Conservation (phyloP, 2,888 invertebrate species). For the Anoplius nigerrimus region DNA sequence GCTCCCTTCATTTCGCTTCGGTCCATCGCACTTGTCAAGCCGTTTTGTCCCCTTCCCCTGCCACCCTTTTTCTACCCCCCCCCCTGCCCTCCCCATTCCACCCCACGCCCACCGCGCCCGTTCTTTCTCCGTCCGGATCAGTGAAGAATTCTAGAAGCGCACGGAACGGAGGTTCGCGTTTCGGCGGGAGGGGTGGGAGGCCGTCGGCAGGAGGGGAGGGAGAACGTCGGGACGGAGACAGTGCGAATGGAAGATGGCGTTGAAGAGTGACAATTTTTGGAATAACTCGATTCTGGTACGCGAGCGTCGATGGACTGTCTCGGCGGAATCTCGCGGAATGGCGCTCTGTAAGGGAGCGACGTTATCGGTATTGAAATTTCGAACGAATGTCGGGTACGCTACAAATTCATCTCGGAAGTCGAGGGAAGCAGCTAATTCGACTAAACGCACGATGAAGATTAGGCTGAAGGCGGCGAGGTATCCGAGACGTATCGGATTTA, state of each 20-base stretch:
- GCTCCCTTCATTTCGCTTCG: not conserved
- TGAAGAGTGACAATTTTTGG: slow-evolving; percentile 38
- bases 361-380: too few relatives aligned
- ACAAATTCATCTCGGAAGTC: too few relatives aligned
- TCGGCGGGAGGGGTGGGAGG: not conserved
- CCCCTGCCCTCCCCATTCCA: not conserved
- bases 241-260: not conserved
- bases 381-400: too few relatives aligned
- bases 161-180: slow-evolving; percentile 9
- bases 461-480: slow-evolving; percentile 16
- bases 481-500: too few relatives aligned
- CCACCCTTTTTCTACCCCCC: not conserved
- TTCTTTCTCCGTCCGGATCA: too few relatives aligned
- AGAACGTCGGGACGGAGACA: not conserved
- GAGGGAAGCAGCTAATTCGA: too few relatives aligned
- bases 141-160: not conserved
- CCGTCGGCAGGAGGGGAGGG: not conserved
- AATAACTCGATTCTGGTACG: slow-evolving; percentile 45
- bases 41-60: not conserved
- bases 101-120: not conserved
- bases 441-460: slow-evolving; percentile 3
- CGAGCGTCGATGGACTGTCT: too few relatives aligned
- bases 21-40: slow-evolving; percentile 4
- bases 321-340: too few relatives aligned
- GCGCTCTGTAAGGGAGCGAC: too few relatives aligned